Evolutionary conservation across 1,140 invertebrate species (phyloP).

Genomic region (Cydia pomonella): DNA sequence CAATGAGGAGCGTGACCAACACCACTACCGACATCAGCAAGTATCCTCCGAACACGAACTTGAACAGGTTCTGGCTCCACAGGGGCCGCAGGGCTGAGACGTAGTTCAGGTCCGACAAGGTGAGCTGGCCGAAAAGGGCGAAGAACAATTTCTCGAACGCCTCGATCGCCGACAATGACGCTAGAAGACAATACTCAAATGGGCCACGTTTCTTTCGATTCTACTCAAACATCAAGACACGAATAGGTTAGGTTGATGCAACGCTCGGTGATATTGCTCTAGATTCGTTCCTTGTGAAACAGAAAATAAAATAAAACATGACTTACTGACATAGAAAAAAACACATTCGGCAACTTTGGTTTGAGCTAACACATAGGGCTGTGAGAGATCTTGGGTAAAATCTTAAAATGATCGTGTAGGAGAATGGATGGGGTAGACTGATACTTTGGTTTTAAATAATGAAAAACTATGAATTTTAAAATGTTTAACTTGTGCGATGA

Average conservation of each 20-base stretch:
- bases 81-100: conserved; percentile 83
- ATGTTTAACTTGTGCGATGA: background rate
- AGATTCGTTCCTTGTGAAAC: conserved; percentile 22
- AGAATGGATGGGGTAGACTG: conserved; percentile 44
- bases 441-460: conserved; percentile 41
- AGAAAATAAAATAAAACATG: conserved; percentile 1
- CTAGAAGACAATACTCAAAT: conserved; percentile 81
- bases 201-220: conserved; percentile 57
- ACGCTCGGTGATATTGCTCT: conserved; percentile 32
- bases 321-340: conserved; percentile 10
- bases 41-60: conserved; percentile 96
- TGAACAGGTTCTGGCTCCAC: conserved; percentile 91
- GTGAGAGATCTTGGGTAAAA: background rate
- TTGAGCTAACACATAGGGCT: background rate
- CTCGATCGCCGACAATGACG: conserved; percentile 92
- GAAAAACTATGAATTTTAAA: background rate
- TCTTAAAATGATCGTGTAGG: conserved; percentile 21
- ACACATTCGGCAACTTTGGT: conserved; percentile 12
- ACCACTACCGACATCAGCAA: conserved; percentile 99
- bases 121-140: conserved; percentile 98
- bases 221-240: conserved; percentile 43
- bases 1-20: conserved; percentile 98
- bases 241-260: conserved; percentile 67
- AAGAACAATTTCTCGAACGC: conserved; percentile 99
- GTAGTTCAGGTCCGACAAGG: conserved; percentile 91